Evolutionary conservation across 1,140 invertebrate genomes (phyloP), one percentile per base, ranked within the genome.

Genomic region (Diachasmimorpha longicaudata): DNA sequence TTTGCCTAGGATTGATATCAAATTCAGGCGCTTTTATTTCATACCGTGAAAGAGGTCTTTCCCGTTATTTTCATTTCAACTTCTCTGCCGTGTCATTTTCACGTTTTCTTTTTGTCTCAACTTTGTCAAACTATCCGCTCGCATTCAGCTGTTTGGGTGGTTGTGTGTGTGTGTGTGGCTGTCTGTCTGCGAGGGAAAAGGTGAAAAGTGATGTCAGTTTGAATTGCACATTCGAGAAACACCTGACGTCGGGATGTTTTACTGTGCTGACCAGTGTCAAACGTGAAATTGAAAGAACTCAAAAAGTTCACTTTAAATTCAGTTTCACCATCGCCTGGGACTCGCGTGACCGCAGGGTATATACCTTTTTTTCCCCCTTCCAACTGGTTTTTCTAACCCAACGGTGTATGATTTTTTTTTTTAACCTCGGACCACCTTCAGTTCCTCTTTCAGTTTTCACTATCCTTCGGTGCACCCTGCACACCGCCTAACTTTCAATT

Each of bases 401-500:
- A 2, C 31, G 31, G 31, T 31, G 31, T 31, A 31, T 39, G 48
- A 67, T 21, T 70, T 42, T 72, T 71, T 37, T 74, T 37, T 71
- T 42, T 55, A n/a, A n/a, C 66, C 23, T 70, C 23, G 16, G 46
- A 63, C 21, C 36, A 39, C 44, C 66, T 58, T 72, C 67, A 25
- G 37, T 31, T 74, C 70, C 70, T 23, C 14, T 58, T 52, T 66
- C 71, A 23, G 58, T 72, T 72, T 71, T 14, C 31, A 37, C 36
- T n/a, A 68, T 68, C 36, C 36, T 68, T 36, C 3, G n/a, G 14
- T 39, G 11, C 31, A 31, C 31, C 2, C 4, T 68, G 21, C 58
- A 66, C 25, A 68, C 66, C 66, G 66, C 25, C 66, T 75, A 75
- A 75, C 73, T 75, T 75, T 75, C 66, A 75, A 75, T 75, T 75